These are phyloP conservation scores for Herpetotheres cachinnans DNA, from an alignment of 2,113 vertebrate genomes.

Conservation along the genomic window DNA sequence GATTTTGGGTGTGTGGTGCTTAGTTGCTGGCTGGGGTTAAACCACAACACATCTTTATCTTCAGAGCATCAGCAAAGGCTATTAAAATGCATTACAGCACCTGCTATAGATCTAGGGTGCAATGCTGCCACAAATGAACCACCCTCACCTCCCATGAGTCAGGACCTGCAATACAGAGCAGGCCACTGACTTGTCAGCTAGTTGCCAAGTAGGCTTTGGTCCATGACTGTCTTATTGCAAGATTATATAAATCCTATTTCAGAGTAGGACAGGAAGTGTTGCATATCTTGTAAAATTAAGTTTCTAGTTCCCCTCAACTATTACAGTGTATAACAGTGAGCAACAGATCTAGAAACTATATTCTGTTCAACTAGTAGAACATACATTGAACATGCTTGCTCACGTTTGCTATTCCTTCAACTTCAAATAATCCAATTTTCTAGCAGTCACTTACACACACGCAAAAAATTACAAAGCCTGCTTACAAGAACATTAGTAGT, in stretches of 20 bases:
- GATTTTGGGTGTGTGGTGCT: no score
- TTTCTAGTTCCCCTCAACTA: background rate
- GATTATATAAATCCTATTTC: background rate
- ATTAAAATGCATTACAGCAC: background rate
- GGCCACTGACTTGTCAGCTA: background rate
- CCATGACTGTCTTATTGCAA: background rate
- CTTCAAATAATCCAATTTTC: background rate
- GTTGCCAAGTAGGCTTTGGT: background rate
- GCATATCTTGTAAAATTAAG: background rate
- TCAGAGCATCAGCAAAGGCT: background rate
- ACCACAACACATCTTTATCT: background rate
- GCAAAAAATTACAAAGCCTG: background rate
- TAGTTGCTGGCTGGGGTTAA: no score
- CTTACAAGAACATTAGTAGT: background rate
- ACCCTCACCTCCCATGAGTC: background rate
- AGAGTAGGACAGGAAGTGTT: background rate
- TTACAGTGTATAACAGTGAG: background rate
- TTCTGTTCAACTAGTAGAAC: background rate
- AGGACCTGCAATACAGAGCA: background rate
- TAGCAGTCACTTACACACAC: background rate
- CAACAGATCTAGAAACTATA: background rate
- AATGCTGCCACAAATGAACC: fast-evolving
- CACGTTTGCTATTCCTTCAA: background rate
- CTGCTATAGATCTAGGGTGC: background rate
- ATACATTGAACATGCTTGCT: background rate